These are phyloP conservation scores for Lerista edwardsae DNA, from an alignment of 2,797 vertebrate genomes.

Conservation along the genomic window DNA sequence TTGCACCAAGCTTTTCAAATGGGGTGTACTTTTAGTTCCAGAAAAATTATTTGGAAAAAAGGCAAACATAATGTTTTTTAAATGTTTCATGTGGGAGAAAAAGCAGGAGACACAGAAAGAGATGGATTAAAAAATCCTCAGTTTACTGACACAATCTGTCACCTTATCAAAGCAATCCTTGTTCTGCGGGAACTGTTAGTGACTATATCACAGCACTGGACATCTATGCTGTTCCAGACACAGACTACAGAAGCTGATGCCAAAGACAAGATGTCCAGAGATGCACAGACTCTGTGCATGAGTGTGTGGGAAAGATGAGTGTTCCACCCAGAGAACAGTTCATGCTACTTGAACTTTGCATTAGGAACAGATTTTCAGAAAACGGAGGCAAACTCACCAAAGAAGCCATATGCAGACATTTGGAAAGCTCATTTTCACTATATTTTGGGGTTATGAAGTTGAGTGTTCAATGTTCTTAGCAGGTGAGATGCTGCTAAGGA, in stretches of 20 bases:
- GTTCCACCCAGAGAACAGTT: not conserved
- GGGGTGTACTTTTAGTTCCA: not conserved
- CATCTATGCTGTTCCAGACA: constrained; percentile 18
- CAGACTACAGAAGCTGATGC: not conserved
- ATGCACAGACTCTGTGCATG: not conserved
- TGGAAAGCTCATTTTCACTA: not conserved
- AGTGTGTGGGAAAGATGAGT: not conserved
- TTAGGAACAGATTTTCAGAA: not conserved
- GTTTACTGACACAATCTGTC: not conserved
- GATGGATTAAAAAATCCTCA: not conserved
- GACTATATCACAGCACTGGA: constrained; percentile 16
- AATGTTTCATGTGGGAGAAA: not conserved
- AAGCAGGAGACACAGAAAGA: not conserved
- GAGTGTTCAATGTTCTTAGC: too few relatives aligned
- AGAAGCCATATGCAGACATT: not conserved
- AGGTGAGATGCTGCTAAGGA: not conserved
- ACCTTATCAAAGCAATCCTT: not conserved
- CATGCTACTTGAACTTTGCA: not conserved
- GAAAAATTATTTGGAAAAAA: not conserved
- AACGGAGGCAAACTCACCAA: not conserved
- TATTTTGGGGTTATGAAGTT: not conserved
- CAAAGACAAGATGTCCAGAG: constrained; percentile 26
- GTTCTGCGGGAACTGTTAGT: constrained; percentile 24
- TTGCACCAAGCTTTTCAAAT: not conserved
- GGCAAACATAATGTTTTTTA: constrained; percentile 7